Evolutionary conservation across 2,888 invertebrate species (phyloP), one percentile per base, ranked within the genome.

Genomic region (Choristoneura rosaceana): DNA sequence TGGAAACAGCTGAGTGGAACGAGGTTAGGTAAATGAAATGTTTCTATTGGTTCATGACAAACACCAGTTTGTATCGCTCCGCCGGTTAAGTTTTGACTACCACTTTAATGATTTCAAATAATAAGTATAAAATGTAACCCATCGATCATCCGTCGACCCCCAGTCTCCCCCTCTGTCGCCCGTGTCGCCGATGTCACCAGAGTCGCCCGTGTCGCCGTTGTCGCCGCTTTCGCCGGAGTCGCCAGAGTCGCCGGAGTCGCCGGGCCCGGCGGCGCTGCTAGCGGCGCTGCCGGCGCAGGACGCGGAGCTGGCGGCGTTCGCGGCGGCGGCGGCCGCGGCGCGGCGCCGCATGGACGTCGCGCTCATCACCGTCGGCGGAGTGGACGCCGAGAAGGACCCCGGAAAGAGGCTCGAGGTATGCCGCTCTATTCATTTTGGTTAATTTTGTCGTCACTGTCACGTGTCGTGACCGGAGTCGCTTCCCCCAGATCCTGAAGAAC

Each of bases 321-420:
- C 78, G 80, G 74, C 75, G 61, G 84, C 68, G 43, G 90, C 88
- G 12, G 76, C 47, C 50, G 77, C 61, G 63, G 78, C 95, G 94
- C 82, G 93, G 76, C 89, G 94, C 7, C 87, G 94, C 64, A 93
- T 95, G 93, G 95, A 95, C 82, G 92, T 94, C 55, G 94, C 95
- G 94, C 84, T 95, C 80, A 90, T 94, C 79, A 95, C 95, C 4
- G 94, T 96, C 61, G 94, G 95, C 75, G 95, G 94, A 66, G 95
- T 95, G 64, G 91, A 90, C 68, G 92, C 91, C 76, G 96, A 96
- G 85, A 93, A 94, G 55, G 96, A 96, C 87, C 96, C 96, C 52
- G 90, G 94, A 69, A 95, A 95, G 86, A 87, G 96, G 38, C 91
- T 95, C n/a, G 96, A 96, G 95, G 95, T 95, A 78, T 38, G 38